phyloP scores from a whole-genome alignment of 2,113 vertebrate species.

The Baryphthengus martii region DNA sequence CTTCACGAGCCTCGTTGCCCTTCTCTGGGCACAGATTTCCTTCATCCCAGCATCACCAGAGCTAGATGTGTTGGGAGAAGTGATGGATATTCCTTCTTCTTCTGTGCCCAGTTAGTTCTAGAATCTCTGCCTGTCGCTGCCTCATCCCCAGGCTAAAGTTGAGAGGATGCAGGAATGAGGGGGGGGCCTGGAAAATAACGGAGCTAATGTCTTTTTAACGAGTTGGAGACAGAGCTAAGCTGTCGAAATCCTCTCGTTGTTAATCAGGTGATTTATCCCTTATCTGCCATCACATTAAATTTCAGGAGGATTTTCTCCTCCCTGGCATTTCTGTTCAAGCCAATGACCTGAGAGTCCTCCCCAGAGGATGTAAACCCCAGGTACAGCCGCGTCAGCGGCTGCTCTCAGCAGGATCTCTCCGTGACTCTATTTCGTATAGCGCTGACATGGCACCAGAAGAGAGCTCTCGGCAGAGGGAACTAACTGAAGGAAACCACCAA shows the following conservation, averaged over 20 bases:
- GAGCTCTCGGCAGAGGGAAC: background rate
- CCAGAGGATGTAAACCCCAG: background rate
- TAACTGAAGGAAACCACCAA: conserved; percentile 2
- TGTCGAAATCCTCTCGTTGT: background rate
- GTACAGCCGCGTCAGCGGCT: background rate
- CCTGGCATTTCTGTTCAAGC: background rate
- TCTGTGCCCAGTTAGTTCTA: background rate
- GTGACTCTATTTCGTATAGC: background rate
- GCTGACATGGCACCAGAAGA: background rate
- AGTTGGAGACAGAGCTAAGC: background rate
- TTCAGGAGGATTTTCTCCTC: background rate
- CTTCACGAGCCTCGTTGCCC: too few relatives aligned
- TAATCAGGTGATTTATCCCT: background rate
- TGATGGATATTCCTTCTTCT: background rate
- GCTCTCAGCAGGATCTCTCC: background rate
- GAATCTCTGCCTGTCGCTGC: background rate
- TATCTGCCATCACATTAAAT: background rate
- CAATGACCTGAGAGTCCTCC: fast-evolving
- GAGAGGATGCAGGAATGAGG: background rate
- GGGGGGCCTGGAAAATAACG: background rate
- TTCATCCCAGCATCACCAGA: background rate
- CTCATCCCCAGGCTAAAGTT: background rate
- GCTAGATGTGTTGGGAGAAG: background rate
- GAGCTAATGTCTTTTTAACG: background rate
- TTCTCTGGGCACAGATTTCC: too few relatives aligned